Base-by-base conservation (phyloP, 2,888 invertebrate genomes). In the Ptilodon capucinus region DNA sequence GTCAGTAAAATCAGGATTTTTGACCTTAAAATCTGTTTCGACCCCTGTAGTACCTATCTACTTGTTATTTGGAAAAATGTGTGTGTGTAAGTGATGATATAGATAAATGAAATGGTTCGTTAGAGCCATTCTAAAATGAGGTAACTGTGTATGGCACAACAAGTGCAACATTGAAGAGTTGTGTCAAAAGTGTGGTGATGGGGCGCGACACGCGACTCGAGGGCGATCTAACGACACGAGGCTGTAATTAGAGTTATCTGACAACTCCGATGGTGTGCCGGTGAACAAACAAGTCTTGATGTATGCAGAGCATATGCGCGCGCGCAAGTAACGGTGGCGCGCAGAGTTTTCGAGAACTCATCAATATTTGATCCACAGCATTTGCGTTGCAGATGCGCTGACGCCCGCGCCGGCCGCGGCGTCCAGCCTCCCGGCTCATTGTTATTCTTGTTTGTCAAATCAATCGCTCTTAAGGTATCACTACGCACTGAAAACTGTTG, bases 351-450 rank as follows among this genome's bases (percentile, higher is more conserved):
- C 69, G 71, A 77, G 75, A 77, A 70, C 76, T 81, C 81, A 80
- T 84, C 78, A 79, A 84, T 84, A 84, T 79, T 73, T 77, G 79
- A 83, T 81, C 67, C 53, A 47, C 35, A 35, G 44, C 54, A 78
- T 85, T 77, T 84, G 83, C 57, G 52, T 79, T 83, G 80, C 61
- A 81, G 78, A 84, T 84, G 71, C 59, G 57, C 54, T 54, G 57
- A 54, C 71, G 62, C 57, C 49, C 41, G 30, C 71, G 62, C 57
- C 49, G 42, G 30, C 35, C 43, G 40, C 47, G 48, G 46, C 45
- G 45, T 51, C 48, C 57, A 46, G 17, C 46, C 36, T n/a, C 23
- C 42, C 36, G n/a, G 4, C 65, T 68, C 63, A 66, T 72, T 64
- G 54, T 51, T 71, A 76, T 70, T 72, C 73, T 48, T 65, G 66